phyloP scores from a whole-genome alignment of 2,888 invertebrate species.

The Heterodera filipjevi region DNA sequence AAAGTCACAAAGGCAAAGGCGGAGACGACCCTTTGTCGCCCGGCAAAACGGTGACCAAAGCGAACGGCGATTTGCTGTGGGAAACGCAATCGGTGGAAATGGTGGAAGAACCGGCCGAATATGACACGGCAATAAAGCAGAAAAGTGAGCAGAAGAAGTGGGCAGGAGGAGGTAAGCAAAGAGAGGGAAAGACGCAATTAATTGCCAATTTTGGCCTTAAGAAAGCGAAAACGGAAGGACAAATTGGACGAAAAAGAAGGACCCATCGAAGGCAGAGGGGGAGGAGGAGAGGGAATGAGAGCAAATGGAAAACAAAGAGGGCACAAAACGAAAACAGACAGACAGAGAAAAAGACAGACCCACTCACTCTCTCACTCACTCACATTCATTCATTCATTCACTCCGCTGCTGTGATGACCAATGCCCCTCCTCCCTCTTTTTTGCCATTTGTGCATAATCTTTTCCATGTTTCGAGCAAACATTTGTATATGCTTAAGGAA shows the following conservation, averaged over 20 bases:
- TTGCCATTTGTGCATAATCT: too few relatives aligned
- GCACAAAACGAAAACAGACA: background rate
- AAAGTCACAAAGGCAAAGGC: background rate
- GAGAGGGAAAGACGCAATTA: too few relatives aligned
- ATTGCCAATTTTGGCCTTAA: background rate
- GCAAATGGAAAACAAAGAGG: too few relatives aligned
- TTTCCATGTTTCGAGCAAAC: too few relatives aligned
- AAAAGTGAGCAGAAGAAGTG: too few relatives aligned
- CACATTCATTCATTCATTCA: too few relatives aligned
- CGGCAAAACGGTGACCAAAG: constrained; percentile 3
- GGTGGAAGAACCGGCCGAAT: background rate
- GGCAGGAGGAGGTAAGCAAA: too few relatives aligned
- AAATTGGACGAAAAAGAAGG: constrained; percentile 1
- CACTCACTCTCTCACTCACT: too few relatives aligned
- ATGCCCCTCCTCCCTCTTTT: too few relatives aligned
- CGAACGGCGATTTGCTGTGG: background rate
- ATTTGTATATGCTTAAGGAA: too few relatives aligned
- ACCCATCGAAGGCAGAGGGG: background rate
- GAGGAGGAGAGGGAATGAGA: background rate
- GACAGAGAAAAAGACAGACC: too few relatives aligned
- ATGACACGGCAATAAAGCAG: background rate
- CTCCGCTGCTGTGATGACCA: too few relatives aligned
- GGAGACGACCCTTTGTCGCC: background rate
- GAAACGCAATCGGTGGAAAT: background rate
- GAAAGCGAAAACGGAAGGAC: background rate